These are phyloP conservation scores for Limosa lapponica DNA, from an alignment of 2,797 vertebrate species.

Conservation along the genomic window DNA sequence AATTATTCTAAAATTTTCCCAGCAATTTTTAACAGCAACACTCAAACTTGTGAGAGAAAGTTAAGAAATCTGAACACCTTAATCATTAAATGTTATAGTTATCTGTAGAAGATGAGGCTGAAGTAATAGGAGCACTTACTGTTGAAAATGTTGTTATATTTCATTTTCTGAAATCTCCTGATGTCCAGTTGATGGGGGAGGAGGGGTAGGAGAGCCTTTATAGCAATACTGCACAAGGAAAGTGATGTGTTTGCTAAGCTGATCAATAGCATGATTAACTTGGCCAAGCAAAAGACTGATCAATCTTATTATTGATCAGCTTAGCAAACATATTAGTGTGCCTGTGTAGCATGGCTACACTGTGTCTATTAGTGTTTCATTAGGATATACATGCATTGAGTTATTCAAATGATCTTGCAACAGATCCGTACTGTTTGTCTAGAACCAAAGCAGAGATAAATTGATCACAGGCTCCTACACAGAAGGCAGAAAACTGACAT, in stretches of 20 bases:
- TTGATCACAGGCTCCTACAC: background rate
- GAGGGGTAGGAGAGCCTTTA: background rate
- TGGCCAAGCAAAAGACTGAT: slow-evolving; percentile 63
- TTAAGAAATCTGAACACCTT: background rate
- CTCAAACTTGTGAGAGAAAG: background rate
- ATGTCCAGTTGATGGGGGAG: background rate
- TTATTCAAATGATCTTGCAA: slow-evolving; percentile 56
- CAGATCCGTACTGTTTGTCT: slow-evolving; percentile 13
- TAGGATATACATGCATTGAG: slow-evolving; percentile 3
- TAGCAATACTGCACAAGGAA: background rate
- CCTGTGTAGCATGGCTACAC: slow-evolving; percentile 4
- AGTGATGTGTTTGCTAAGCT: slow-evolving; percentile 57
- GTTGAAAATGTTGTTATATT: slow-evolving; percentile 47
- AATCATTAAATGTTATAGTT: background rate
- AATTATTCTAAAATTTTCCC: background rate
- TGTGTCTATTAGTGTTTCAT: slow-evolving; percentile 41
- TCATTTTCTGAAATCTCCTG: slow-evolving; percentile 59
- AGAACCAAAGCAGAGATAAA: background rate
- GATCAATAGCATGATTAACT: slow-evolving; percentile 79
- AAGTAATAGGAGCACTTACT: slow-evolving; percentile 53
- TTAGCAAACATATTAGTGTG: slow-evolving; percentile 67
- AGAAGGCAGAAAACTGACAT: slow-evolving; percentile 11
- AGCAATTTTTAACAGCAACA: background rate
- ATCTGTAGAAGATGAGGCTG: slow-evolving; percentile 47
- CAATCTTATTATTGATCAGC: slow-evolving; percentile 79